A percentile compares a stretch with the other conserved stretches of the same genome.
phyloP scores from a whole-genome alignment of 2,113 vertebrate genomes.

The Oenanthe oenanthe region DNA sequence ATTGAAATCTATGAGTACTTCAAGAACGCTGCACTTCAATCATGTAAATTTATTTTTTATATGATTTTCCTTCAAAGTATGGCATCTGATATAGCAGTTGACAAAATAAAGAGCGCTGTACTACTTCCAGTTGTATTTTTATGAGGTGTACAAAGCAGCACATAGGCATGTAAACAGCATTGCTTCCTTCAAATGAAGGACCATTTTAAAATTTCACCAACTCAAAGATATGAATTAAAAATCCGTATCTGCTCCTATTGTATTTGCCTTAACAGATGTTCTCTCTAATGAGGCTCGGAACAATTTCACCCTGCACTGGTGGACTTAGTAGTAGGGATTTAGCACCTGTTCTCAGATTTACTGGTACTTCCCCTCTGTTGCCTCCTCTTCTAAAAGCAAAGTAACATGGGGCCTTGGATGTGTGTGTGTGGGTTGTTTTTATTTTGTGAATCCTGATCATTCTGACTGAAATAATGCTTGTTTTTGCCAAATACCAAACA shows the following conservation, averaged over 20 bases:
- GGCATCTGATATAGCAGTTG: not conserved
- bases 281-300: not conserved
- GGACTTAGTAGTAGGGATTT: not conserved
- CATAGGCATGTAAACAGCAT: not conserved
- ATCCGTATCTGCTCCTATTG: not conserved
- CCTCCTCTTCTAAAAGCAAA: not conserved
- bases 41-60: not conserved
- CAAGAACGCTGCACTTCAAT: not conserved
- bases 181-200: not conserved
- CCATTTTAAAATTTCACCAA: not conserved
- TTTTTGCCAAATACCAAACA: not conserved
- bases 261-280: not conserved
- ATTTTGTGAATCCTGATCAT: not conserved
- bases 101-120: constrained; percentile 18
- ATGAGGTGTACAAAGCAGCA: not conserved
- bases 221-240: not conserved
- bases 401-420: not conserved
- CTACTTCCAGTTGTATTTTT: constrained; percentile 5
- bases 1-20: not conserved
- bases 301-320: not conserved
- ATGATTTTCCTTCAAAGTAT: not conserved
- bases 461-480: not conserved
- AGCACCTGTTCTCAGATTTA: not conserved
- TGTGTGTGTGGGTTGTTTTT: not conserved
- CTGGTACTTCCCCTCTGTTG: not conserved